Evolutionary conservation across 92 coral and sea anemone species (phyloP), one percentile per base, ranked within the genome.

Genomic region (Desmophyllum pertusum): DNA sequence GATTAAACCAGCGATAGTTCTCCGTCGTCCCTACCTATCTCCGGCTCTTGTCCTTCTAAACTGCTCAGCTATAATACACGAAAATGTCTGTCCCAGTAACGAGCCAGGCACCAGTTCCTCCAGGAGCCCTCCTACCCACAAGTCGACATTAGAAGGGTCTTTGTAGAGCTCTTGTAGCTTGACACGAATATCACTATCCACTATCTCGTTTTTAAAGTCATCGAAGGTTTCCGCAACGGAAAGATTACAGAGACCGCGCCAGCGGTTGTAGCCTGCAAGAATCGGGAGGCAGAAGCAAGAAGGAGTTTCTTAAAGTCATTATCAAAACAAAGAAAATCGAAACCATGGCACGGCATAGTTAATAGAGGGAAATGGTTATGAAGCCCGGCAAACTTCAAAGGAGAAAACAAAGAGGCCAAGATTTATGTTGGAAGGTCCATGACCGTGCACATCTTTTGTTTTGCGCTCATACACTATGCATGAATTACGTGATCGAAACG

Each of bases 41-140:
- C 99, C 99, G 23, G 92, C 97, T 74, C 99, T 80, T 13, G 91
- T 84, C 42, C 94, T 87, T 65, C 91, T 95, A 73, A 96, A 96
- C 68, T 96, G 99, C 29, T 89, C 90, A 29, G 95, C 97, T 68
- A 96, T 90, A 74, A 96, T 91, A 78, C 99, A 96, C 37, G 95
- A 81, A 69, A 96, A 94, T 0, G 92, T 88, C 18, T 90, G 98
- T 2, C 99, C 99, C 45, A 96, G 72, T 36, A 88, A 90, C 35
- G 98, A 86, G 19, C 93, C 97, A 1, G 98, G 94, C 75, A 86
- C 48, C 48, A 89, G 84, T 57, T 96, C 99, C 73, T 96, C 99
- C 78, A 96, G 85, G 18, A 94, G 77, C 30, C 98, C 99, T 6
- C 93, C 99, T 0, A 96, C 92, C 98, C 98, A 96, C 29, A 96